Evolutionary conservation across 2,797 vertebrate genomes (phyloP).

Genomic region (Thamnophis elegans): DNA sequence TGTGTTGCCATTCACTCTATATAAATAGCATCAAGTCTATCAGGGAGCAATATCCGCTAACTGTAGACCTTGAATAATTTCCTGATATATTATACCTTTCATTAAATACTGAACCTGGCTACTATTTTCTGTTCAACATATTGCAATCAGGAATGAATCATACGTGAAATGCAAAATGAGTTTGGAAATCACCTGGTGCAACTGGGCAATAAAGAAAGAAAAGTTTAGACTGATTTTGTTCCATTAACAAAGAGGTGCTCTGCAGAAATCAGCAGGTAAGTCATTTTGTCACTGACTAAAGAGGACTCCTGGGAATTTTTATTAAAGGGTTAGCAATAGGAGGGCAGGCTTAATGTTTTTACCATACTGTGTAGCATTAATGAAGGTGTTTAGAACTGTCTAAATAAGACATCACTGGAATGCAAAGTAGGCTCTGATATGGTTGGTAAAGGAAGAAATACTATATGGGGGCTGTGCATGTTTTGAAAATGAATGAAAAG

Average conservation of each 20-base stretch:
- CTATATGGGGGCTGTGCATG: background rate
- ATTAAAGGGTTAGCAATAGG: background rate
- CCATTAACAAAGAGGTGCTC: background rate
- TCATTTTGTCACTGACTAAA: background rate
- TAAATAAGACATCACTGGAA: background rate
- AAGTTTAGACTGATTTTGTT: background rate
- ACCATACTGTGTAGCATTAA: background rate
- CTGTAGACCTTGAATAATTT: background rate
- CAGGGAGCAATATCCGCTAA: background rate
- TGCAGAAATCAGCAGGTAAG: slow-evolving; percentile 1
- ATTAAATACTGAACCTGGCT: background rate
- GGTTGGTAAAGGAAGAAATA: background rate
- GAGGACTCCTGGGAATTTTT: background rate
- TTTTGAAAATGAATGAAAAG: background rate
- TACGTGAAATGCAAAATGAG: background rate
- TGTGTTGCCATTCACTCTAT: background rate
- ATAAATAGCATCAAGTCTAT: background rate
- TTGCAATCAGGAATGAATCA: background rate
- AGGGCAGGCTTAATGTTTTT: background rate
- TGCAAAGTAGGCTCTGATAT: background rate
- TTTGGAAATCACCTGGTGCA: background rate
- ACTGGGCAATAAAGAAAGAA: background rate
- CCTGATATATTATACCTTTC: background rate
- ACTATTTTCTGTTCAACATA: background rate
- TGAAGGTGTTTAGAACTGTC: background rate